These are phyloP conservation scores for Myotis planiceps DNA, from an alignment of 2,797 vertebrate species.

Conservation along the genomic window DNA sequence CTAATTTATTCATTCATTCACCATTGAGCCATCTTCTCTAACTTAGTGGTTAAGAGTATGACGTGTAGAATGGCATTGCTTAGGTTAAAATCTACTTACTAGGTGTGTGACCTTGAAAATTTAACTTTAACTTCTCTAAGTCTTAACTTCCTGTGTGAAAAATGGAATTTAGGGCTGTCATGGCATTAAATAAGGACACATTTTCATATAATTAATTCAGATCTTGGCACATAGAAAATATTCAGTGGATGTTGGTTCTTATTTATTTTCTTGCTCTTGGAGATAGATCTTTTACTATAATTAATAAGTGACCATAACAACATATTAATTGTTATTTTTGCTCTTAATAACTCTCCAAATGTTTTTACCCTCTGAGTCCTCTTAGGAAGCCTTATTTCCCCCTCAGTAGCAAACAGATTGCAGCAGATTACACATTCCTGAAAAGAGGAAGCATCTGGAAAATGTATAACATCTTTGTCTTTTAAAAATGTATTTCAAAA, in stretches of 20 bases:
- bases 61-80: neutral
- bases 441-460: neutral
- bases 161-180: neutral
- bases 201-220: conserved; percentile 1
- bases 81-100: neutral
- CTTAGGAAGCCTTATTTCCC: neutral
- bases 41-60: neutral
- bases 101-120: neutral
- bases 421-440: neutral
- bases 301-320: neutral
- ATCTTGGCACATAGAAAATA: conserved; percentile 1
- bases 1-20: neutral
- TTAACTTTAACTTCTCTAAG: neutral
- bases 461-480: neutral
- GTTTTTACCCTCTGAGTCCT: neutral
- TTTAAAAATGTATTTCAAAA: conserved; percentile 21
- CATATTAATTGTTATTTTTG: conserved; percentile 21
- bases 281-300: conserved; percentile 10
- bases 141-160: neutral
- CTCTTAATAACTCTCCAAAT: neutral
- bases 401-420: neutral
- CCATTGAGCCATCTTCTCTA: neutral
- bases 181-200: neutral
- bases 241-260: neutral
- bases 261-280: neutral